A percentile compares a stretch with the other conserved stretches of the same genome.
Conservation (phyloP, 2,113 vertebrate genomes). For the Passerina amoena region DNA sequence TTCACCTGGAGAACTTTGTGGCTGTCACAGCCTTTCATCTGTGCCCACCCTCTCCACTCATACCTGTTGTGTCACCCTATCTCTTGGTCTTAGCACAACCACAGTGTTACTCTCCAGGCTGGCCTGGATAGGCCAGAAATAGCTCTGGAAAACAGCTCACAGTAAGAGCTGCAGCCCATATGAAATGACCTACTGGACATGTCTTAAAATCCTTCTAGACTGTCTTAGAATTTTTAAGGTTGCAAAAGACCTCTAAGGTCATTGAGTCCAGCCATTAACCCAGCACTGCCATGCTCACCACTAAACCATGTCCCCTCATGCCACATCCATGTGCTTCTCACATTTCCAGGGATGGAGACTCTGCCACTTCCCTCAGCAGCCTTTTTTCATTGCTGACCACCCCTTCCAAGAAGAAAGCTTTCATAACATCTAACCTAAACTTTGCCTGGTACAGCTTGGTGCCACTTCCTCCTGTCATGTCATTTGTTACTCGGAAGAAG, state of each 20-base stretch:
- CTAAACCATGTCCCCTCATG: rapidly evolving
- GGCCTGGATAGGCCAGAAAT: neutral
- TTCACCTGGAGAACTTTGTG: neutral
- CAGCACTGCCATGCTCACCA: neutral
- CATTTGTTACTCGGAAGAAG: neutral
- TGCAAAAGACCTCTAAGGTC: neutral
- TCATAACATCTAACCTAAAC: neutral
- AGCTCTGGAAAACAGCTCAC: neutral
- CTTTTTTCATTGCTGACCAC: neutral
- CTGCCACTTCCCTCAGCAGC: rapidly evolving
- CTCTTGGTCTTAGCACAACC: neutral
- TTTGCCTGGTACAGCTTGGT: neutral
- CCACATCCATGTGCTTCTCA: neutral
- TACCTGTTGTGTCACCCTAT: neutral
- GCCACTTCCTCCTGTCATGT: neutral
- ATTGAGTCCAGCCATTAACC: neutral
- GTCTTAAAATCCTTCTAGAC: neutral
- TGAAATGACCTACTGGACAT: neutral
- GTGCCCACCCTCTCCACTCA: neutral
- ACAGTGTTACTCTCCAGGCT: neutral
- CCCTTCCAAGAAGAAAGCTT: neutral
- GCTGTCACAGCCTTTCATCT: neutral
- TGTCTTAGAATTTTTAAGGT: neutral
- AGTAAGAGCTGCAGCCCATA: neutral
- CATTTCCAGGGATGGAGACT: neutral